Evolutionary conservation across 2,888 invertebrate genomes (phyloP), one percentile per base, ranked within the genome.

Genomic region (Nomada flava): DNA sequence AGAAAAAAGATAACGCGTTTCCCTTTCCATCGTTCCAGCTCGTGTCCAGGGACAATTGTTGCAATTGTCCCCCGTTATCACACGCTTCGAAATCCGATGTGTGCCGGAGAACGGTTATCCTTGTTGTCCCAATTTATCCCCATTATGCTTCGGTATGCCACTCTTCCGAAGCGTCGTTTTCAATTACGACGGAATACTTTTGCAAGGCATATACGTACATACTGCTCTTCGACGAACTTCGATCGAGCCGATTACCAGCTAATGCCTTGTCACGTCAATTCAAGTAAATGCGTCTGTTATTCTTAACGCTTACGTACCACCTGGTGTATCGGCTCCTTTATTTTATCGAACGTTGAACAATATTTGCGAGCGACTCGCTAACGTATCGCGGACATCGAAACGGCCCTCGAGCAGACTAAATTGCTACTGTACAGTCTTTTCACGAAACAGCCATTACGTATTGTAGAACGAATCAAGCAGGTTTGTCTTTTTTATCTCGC

Each of bases 121-220:
- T 62, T 60, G 60, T 71, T 71, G 79, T 77, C 70, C 79, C 77
- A 70, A 79, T 77, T 79, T 77, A 79, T 79, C 65, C 73, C 79
- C 72, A 72, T 72, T 72, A 23, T 67, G 79, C 73, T n/a, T 79
- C 79, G 81, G 81, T 79, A 79, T 81, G 81, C 81, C 79, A 74
- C 79, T 81, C 81, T 79, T 79, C 80, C 59, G 53, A 73, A 59
- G 29, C 55, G 64, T 42, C 52, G 64, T 55, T 67, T 36, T 57
- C 53, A 62, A 64, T 64, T 52, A 52, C 42, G 15, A 42, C 53
- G 26, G 13, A 42, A 42, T n/a, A 42, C 59, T n/a, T 55, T 26
- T 20, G 1, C 57, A 57, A 65, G 47, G 29, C 64, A 13, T 44
- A 18, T 44, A 10, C 26, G 18, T 55, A 9, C 44, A 13, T 55